Evolutionary conservation across 2,113 vertebrate species (phyloP).

Genomic region (Melanerpes aurifrons): DNA sequence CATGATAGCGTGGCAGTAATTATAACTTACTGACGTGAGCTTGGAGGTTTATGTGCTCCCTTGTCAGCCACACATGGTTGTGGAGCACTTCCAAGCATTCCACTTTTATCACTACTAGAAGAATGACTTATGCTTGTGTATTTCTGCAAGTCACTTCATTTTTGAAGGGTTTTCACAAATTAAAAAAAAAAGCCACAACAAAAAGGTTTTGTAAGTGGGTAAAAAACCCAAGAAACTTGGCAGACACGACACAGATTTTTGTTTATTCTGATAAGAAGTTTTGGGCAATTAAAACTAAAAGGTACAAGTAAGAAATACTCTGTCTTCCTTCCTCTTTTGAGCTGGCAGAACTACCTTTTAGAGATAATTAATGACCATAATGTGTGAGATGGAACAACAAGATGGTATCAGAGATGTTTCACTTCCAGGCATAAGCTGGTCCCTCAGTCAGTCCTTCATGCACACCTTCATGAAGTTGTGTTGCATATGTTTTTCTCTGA

Average conservation of each 20-base stretch:
- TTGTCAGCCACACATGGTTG: not conserved
- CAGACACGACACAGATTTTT: not conserved
- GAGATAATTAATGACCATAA: not conserved
- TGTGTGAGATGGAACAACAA: not conserved
- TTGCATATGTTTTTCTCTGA: not conserved
- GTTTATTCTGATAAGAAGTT: not conserved
- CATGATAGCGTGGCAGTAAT: not conserved
- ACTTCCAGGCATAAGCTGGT: not conserved
- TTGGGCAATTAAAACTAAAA: not conserved
- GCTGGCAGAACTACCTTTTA: not conserved
- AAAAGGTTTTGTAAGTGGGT: not conserved
- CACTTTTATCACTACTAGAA: not conserved
- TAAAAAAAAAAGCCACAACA: not conserved
- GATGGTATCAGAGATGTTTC: not conserved
- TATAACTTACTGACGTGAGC: not conserved
- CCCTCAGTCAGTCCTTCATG: not conserved
- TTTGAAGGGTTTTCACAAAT: not conserved
- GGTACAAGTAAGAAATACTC: not conserved
- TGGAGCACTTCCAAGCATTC: not conserved
- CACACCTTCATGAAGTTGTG: rapidly evolving
- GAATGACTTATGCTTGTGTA: not conserved
- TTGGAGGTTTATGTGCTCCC: not conserved
- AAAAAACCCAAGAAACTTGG: not conserved
- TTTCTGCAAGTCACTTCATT: not conserved
- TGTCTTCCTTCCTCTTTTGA: not conserved